Conservation (phyloP, 1,140 invertebrate species). For the Hycleus cichorii region DNA sequence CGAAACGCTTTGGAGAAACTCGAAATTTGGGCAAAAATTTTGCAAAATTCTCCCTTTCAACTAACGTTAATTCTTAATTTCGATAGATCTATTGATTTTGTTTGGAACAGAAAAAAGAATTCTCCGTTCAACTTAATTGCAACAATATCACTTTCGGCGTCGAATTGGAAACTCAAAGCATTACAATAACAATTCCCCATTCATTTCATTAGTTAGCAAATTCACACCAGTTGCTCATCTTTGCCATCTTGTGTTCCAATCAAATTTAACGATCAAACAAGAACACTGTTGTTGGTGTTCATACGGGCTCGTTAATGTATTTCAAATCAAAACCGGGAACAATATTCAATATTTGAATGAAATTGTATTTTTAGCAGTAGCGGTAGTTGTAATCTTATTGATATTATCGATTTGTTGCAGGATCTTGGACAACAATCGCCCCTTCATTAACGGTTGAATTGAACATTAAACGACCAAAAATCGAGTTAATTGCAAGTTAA, state of each 20-base stretch:
- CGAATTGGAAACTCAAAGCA: not conserved
- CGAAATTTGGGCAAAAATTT: too few species aligned
- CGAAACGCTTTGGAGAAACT: too few species aligned
- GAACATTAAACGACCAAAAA: too few species aligned
- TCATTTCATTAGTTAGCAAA: too few species aligned
- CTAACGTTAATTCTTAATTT: too few species aligned
- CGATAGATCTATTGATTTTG: not conserved
- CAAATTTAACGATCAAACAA: not conserved
- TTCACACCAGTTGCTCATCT: not conserved
- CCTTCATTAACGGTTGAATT: too few species aligned
- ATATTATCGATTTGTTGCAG: constrained; percentile 23
- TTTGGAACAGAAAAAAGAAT: not conserved
- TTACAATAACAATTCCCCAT: too few species aligned
- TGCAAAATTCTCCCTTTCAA: too few species aligned
- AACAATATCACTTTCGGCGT: not conserved
- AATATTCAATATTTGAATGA: too few species aligned
- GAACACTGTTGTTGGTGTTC: too few species aligned
- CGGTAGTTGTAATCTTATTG: constrained; percentile 11
- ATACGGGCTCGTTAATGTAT: too few species aligned
- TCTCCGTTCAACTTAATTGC: not conserved
- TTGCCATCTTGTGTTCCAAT: not conserved
- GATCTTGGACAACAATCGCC: not conserved
- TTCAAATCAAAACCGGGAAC: not conserved
- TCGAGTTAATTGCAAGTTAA: not conserved
- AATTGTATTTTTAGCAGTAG: too few species aligned